Conservation (phyloP, 2,113 vertebrate genomes). For the Megaleporinus macrocephalus region DNA sequence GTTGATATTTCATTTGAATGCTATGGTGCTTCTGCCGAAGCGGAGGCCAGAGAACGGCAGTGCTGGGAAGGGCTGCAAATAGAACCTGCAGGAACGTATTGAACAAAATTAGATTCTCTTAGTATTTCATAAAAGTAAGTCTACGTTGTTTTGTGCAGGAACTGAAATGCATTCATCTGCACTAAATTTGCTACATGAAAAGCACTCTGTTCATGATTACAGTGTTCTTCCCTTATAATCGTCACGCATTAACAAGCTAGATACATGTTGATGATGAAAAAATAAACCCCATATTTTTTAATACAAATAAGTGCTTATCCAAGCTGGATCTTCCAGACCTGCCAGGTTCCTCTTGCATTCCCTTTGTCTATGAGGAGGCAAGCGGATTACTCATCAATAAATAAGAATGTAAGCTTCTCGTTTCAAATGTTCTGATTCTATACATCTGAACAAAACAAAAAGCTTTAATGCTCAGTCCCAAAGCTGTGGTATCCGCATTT, state of each 20-base stretch:
- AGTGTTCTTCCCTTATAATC: neutral
- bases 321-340: neutral
- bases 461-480: neutral
- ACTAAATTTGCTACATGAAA: neutral
- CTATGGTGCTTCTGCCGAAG: conserved; percentile 50
- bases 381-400: no score
- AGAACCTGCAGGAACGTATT: conserved; percentile 52
- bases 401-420: no score
- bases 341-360: neutral
- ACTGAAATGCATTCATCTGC: neutral
- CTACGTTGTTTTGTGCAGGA: neutral
- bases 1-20: conserved; percentile 79
- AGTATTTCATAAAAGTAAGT: neutral
- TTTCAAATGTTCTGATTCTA: neutral
- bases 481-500: neutral
- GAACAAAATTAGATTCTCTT: conserved; percentile 14
- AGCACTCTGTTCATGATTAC: neutral
- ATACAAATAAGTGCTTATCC: neutral
- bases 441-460: neutral
- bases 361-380: neutral
- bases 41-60: conserved; percentile 19
- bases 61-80: conserved; percentile 19
- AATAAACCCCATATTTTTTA: neutral
- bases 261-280: neutral
- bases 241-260: neutral